Percentiles rank a stretch among this genome's conserved stretches.
phyloP scores from a whole-genome alignment of 2,888 invertebrate species.

The Pediacus dermestoides region DNA sequence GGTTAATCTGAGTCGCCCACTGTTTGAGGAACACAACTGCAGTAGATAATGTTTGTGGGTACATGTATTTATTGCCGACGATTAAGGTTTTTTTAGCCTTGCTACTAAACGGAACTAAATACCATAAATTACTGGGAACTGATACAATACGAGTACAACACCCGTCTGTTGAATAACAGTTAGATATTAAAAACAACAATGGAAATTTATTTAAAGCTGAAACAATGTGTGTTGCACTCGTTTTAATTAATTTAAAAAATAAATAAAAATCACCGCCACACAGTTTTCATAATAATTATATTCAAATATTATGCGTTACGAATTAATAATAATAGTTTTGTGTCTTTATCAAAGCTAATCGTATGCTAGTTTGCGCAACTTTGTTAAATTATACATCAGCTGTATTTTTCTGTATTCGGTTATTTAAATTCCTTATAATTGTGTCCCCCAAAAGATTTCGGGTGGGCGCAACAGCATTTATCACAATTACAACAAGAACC shows the following conservation, averaged over 20 bases:
- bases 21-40: constrained; percentile 1
- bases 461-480: neutral
- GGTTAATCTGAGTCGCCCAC: too few species aligned
- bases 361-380: too few species aligned
- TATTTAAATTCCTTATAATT: too few species aligned
- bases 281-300: constrained; percentile 12
- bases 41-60: constrained; percentile 1
- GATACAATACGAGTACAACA: neutral
- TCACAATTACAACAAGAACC: neutral
- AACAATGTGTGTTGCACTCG: too few species aligned
- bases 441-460: too few species aligned
- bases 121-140: constrained; percentile 17
- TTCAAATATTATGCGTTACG: constrained; percentile 21
- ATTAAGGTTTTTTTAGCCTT: constrained; percentile 19
- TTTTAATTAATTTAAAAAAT: too few species aligned
- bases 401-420: too few species aligned
- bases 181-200: neutral
- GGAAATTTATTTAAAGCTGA: constrained; percentile 1
- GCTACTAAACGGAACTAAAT: constrained; percentile 23
- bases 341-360: constrained; percentile 4
- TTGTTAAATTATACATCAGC: too few species aligned
- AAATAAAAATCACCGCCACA: neutral
- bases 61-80: constrained; percentile 9
- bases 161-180: neutral
- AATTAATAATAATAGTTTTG: constrained; percentile 17